Evolutionary conservation across 2,888 invertebrate species (phyloP), one percentile per base, ranked within the genome.

Genomic region (Philaethria dido): DNA sequence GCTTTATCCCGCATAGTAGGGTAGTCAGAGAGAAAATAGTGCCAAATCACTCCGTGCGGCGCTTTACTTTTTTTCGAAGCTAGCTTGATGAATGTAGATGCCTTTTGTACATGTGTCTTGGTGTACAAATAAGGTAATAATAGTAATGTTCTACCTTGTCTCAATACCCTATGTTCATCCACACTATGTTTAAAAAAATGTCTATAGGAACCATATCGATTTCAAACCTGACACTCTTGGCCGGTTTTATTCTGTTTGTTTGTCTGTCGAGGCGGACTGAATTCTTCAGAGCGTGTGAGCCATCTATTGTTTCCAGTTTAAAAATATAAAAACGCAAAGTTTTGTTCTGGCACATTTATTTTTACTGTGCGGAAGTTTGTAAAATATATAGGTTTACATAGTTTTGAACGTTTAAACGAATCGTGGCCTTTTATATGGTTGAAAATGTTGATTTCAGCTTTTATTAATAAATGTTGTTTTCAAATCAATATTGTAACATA

Each of bases 301-400:
- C 65, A n/a, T 65, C 59, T 59, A 65, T 65, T 65, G 65, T 64
- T 39, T 64, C 42, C 48, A 48, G 47, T 60, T 60, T 60, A 47
- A 60, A 59, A 45, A 52, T 60, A 47, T 59, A 47, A 47, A 60
- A 60, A 44, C 18, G 33, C 47, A 60, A 16, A 20, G 22, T 57
- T 57, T 60, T 47, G 47, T 60, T 60, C 60, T 60, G 45, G 45
- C 45, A 45, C 45, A 47, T 60, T 60, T 60, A 47, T 60, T 60
- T 60, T 33, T 18, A 29, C 29, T 45, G 22, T 25, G 22, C 33
- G 60, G 45, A 60, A 60, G 45, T 44, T 45, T 45, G 60, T 60
- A 33, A 33, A 18, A 45, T 60, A 42, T 57, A 57, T 57, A 25
- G 57, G 42, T 57, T 57, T 20, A 42, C 42, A 57, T 57, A 42